These are phyloP conservation scores for Dromius quadrimaculatus DNA, from an alignment of 2,888 invertebrate species.

Conservation along the genomic window DNA sequence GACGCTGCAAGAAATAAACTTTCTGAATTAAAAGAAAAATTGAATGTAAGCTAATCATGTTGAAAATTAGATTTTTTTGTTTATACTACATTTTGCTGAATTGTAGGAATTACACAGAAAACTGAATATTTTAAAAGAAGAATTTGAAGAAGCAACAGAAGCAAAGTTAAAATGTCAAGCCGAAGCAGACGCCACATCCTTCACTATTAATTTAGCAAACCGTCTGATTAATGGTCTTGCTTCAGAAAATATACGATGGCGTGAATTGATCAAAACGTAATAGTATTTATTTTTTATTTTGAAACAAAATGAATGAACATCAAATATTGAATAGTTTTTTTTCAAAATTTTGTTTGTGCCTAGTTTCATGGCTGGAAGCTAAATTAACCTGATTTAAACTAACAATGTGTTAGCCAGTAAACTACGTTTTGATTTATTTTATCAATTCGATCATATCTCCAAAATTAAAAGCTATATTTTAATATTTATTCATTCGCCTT, in stretches of 20 bases:
- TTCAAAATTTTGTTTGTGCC: too few relatives aligned
- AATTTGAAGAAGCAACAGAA: slow-evolving; percentile 87
- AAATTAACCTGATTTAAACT: too few relatives aligned
- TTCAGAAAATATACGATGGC: slow-evolving; percentile 91
- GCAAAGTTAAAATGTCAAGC: slow-evolving; percentile 92
- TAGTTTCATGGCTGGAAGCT: too few relatives aligned
- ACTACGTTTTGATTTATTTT: too few relatives aligned
- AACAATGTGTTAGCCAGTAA: too few relatives aligned
- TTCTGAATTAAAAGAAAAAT: slow-evolving; percentile 78
- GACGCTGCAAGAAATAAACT: slow-evolving; percentile 85
- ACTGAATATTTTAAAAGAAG: slow-evolving; percentile 79
- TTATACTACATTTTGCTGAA: slow-evolving; percentile 27
- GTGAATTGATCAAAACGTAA: slow-evolving; percentile 73
- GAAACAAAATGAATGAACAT: too few relatives aligned
- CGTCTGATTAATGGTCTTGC: slow-evolving; percentile 92
- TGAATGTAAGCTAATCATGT: slow-evolving; percentile 67
- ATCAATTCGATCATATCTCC: too few relatives aligned
- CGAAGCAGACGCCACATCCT: slow-evolving; percentile 90
- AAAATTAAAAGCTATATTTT: too few relatives aligned
- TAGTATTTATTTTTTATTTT: too few relatives aligned
- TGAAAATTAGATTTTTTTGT: not conserved
- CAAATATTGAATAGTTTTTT: too few relatives aligned
- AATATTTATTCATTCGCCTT: too few relatives aligned
- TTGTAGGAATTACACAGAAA: slow-evolving; percentile 80
- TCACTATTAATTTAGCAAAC: slow-evolving; percentile 92